phyloP scores from a whole-genome alignment of 2,888 invertebrate genomes.

The Rambutsinella grinnellia region DNA sequence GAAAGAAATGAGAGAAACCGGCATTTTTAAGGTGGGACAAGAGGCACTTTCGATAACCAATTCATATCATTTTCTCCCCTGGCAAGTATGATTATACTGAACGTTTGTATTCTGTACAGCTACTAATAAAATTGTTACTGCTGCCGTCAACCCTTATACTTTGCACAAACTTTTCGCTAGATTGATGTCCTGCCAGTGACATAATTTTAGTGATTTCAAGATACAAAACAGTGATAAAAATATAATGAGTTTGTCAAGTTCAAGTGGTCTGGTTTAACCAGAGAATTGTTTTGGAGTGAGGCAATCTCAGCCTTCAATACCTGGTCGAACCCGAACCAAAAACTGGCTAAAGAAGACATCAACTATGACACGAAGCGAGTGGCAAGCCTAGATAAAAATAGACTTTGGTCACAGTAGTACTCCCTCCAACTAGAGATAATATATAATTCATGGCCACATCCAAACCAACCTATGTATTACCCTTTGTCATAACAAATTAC shows the following conservation, averaged over 20 bases:
- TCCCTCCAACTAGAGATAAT: background rate
- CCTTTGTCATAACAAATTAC: background rate
- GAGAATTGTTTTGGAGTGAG: background rate
- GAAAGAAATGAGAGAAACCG: conserved; percentile 3
- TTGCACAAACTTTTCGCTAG: too few relatives aligned
- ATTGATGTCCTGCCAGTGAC: background rate
- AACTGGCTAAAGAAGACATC: background rate
- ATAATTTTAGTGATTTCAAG: background rate
- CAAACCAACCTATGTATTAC: background rate
- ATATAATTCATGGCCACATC: background rate
- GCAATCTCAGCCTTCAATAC: background rate
- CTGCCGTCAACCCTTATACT: too few relatives aligned
- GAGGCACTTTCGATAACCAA: background rate
- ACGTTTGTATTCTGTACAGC: too few relatives aligned
- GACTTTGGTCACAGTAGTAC: conserved; percentile 5
- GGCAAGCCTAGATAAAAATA: background rate
- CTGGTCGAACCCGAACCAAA: too few relatives aligned
- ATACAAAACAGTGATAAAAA: background rate
- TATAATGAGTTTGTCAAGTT: background rate
- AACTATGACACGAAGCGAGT: background rate
- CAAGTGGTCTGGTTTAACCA: background rate
- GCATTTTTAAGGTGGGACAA: conserved; percentile 1
- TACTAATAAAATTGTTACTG: too few relatives aligned
- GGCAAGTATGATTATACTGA: too few relatives aligned
- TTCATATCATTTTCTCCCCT: too few relatives aligned